Conservation (phyloP, 64 coral and sea anemone species). For the Montipora foliosa region DNA sequence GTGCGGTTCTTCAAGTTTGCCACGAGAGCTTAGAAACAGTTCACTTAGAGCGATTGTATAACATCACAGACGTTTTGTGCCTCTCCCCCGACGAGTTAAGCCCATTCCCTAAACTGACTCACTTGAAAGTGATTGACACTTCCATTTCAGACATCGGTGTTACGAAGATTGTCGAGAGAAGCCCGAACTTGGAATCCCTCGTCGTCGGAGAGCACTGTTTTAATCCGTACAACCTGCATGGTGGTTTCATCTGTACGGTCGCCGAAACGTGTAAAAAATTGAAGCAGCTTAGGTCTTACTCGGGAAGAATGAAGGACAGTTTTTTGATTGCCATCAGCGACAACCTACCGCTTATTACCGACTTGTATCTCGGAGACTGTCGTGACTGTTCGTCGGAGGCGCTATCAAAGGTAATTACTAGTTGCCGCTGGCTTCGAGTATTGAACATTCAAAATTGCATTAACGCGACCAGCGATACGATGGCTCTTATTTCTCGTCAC, state of each 20-base stretch:
- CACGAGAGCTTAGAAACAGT: slow-evolving; percentile 26
- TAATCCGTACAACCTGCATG: slow-evolving; percentile 75
- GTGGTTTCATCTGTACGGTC: slow-evolving; percentile 59
- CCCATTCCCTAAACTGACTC: slow-evolving; percentile 49
- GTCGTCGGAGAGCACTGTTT: slow-evolving; percentile 72
- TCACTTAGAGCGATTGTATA: slow-evolving; percentile 73
- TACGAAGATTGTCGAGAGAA: slow-evolving; percentile 63
- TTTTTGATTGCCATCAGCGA: slow-evolving; percentile 58
- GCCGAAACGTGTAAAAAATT: slow-evolving; percentile 68
- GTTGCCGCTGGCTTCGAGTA: slow-evolving; percentile 66
- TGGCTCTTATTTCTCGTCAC: slow-evolving; percentile 57
- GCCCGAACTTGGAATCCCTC: slow-evolving; percentile 64
- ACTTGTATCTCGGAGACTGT: slow-evolving; percentile 79
- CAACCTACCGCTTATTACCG: slow-evolving; percentile 63
- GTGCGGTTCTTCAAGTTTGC: slow-evolving; percentile 62
- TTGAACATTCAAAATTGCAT: slow-evolving; percentile 70
- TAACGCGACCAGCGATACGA: slow-evolving; percentile 46
- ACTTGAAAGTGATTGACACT: slow-evolving; percentile 73
- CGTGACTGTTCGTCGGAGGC: slow-evolving; percentile 57
- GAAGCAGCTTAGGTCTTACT: slow-evolving; percentile 65
- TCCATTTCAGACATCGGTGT: slow-evolving; percentile 76
- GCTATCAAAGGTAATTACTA: slow-evolving; percentile 46
- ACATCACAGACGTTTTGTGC: slow-evolving; percentile 55
- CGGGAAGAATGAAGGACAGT: slow-evolving; percentile 78
- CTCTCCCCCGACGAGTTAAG: slow-evolving; percentile 26